Evolutionary conservation across 2,888 invertebrate species (phyloP).

Genomic region (Teleiodes luculella): DNA sequence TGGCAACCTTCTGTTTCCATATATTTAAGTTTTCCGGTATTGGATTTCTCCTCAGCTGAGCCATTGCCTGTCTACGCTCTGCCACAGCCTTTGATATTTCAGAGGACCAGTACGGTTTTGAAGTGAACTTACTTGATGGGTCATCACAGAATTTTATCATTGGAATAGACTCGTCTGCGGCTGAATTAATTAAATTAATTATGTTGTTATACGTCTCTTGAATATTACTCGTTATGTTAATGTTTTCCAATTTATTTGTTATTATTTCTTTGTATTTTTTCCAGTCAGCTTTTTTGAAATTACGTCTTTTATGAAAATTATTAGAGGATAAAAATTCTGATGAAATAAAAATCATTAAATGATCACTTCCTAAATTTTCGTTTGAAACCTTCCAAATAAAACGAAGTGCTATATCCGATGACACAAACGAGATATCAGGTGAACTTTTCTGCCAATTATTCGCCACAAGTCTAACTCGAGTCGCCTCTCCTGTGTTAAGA

Average conservation of each 20-base stretch:
- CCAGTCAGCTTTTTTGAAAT: conserved; percentile 5
- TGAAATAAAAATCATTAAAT: background rate
- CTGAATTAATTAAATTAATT: background rate
- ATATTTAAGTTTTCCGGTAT: background rate
- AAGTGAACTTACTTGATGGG: background rate
- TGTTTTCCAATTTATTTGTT: background rate
- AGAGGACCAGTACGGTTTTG: background rate
- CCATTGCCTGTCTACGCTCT: background rate
- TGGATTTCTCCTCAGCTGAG: background rate
- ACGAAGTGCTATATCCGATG: conserved; percentile 9
- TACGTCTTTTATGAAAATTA: background rate
- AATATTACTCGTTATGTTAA: background rate
- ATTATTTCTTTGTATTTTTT: conserved; percentile 5
- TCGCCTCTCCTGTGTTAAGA: background rate
- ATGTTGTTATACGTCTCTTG: background rate
- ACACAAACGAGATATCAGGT: conserved; percentile 14
- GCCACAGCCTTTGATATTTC: background rate
- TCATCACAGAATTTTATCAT: background rate
- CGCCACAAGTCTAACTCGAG: background rate
- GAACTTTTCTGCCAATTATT: conserved; percentile 7
- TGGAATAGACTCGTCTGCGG: background rate
- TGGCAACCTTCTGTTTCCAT: background rate
- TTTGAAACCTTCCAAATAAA: conserved; percentile 10
- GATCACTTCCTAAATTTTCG: background rate
- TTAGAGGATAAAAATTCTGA: background rate